Evolutionary conservation across 2,888 invertebrate species (phyloP).

Genomic region (Plagodis dolabraria): DNA sequence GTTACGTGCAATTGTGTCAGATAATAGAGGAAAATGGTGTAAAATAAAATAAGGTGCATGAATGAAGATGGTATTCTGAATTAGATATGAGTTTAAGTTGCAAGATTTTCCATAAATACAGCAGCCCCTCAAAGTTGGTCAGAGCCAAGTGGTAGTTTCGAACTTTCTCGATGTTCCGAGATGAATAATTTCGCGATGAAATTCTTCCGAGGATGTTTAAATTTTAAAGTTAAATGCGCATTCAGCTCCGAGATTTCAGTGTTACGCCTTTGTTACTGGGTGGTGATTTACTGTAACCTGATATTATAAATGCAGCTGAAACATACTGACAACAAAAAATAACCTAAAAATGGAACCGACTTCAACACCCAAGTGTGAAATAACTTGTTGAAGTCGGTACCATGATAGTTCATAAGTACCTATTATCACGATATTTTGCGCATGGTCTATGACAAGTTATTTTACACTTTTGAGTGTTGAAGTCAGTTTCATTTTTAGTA

Average conservation of each 20-base stretch:
- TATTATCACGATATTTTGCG: too few species aligned
- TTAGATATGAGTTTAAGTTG: constrained; percentile 8
- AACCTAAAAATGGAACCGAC: too few species aligned
- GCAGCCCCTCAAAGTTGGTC: constrained; percentile 12
- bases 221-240: constrained; percentile 36
- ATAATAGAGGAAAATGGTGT: too few species aligned
- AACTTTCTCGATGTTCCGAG: constrained; percentile 35
- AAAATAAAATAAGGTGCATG: too few species aligned
- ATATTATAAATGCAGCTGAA: neutral
- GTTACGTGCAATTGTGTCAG: too few species aligned
- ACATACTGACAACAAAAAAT: too few species aligned
- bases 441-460: too few species aligned
- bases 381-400: too few species aligned
- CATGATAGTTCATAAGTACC: too few species aligned
- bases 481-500: too few species aligned
- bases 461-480: too few species aligned
- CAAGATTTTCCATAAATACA: constrained; percentile 21
- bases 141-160: constrained; percentile 9
- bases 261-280: constrained; percentile 24
- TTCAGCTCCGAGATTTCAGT: constrained; percentile 28
- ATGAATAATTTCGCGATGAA: constrained; percentile 39
- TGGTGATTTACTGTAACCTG: constrained; percentile 11
- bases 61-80: neutral
- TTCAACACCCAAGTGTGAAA: too few species aligned
- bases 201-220: constrained; percentile 35